These are phyloP conservation scores for Calcarius lapponicus DNA, from an alignment of 2,797 vertebrate genomes.

Conservation along the genomic window DNA sequence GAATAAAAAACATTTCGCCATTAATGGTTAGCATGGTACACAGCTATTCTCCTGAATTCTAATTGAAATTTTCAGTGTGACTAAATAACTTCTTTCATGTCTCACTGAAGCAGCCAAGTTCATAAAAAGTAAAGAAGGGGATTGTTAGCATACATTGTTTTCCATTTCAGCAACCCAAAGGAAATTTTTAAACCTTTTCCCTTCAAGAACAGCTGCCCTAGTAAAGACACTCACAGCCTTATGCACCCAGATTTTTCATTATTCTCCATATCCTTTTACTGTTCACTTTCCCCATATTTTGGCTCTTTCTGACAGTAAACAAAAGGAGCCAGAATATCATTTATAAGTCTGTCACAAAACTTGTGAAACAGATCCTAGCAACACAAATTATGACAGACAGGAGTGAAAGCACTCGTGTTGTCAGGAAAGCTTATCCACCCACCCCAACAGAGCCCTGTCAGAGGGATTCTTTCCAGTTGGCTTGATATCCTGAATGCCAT, in stretches of 20 bases:
- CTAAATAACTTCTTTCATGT: not conserved
- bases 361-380: conserved; percentile 51
- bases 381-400: conserved; percentile 22
- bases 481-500: conserved; percentile 40
- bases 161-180: not conserved
- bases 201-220: not conserved
- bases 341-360: conserved; percentile 42
- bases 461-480: conserved; percentile 57
- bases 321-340: conserved; percentile 16
- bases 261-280: not conserved
- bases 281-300: not conserved
- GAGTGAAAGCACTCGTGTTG: not conserved
- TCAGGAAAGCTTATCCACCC: conserved; percentile 49
- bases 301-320: conserved; percentile 8
- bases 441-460: conserved; percentile 10
- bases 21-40: not conserved
- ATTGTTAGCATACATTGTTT: not conserved
- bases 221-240: not conserved
- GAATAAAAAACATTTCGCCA: not conserved
- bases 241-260: not conserved
- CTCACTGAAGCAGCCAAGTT: not conserved
- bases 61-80: not conserved
- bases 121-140: not conserved
- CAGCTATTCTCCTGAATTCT: not conserved
- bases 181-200: not conserved